These are phyloP conservation scores for Orcinus orca DNA, from an alignment of 2,113 vertebrate species.

Conservation along the genomic window DNA sequence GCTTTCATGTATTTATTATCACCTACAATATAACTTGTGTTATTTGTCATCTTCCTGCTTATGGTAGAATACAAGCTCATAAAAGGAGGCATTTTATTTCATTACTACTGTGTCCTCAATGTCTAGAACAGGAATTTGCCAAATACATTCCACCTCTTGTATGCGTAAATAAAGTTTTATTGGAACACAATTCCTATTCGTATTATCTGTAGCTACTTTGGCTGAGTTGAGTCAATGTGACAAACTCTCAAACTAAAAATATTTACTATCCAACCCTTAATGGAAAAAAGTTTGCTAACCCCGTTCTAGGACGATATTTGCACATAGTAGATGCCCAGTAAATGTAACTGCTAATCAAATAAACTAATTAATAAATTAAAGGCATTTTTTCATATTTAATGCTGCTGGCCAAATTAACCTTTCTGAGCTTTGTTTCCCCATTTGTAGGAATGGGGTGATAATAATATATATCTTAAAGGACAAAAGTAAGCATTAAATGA, in stretches of 20 bases:
- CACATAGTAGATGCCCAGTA: neutral
- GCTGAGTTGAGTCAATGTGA: neutral
- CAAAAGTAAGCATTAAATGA: neutral
- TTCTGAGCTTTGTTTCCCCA: neutral
- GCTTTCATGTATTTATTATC: neutral
- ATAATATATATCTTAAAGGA: neutral
- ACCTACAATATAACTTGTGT: neutral
- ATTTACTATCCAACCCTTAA: neutral
- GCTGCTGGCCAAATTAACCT: neutral
- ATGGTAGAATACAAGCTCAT: neutral
- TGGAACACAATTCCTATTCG: neutral
- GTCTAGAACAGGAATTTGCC: neutral
- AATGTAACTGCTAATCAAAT: neutral
- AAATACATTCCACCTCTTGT: neutral
- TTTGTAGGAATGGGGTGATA: neutral
- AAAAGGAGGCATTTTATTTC: neutral
- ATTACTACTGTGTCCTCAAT: neutral
- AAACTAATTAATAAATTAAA: neutral
- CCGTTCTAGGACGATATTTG: neutral
- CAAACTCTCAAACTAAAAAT: neutral
- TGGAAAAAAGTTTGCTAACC: neutral
- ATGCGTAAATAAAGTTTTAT: neutral
- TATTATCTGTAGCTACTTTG: neutral
- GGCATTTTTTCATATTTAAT: neutral
- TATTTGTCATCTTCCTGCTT: neutral